phyloP scores from a whole-genome alignment of 2,113 vertebrate species.

The Cranoglanis bouderius region DNA sequence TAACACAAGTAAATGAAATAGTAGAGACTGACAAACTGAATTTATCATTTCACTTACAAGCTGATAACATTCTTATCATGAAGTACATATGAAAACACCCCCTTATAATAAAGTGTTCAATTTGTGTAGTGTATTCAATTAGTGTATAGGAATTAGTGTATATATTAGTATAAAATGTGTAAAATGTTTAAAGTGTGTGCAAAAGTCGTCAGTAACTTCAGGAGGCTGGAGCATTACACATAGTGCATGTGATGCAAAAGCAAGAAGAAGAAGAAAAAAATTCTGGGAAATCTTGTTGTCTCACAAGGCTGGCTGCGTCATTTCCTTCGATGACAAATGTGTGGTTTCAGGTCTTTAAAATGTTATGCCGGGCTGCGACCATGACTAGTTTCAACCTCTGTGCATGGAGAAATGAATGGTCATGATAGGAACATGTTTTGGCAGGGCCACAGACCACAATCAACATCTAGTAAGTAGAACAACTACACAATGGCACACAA shows the following conservation, averaged over 20 bases:
- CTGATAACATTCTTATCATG: background rate
- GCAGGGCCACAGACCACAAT: slow-evolving; percentile 59
- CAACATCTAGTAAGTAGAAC: slow-evolving; percentile 70
- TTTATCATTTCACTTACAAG: background rate
- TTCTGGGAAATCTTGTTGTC: slow-evolving; percentile 77
- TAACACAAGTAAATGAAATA: no score
- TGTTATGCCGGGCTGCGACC: slow-evolving; percentile 68
- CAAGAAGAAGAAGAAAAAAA: slow-evolving; percentile 61
- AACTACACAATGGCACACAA: background rate
- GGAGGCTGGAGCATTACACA: slow-evolving; percentile 52
- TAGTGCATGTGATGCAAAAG: slow-evolving; percentile 43
- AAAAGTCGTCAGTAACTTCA: slow-evolving; percentile 8
- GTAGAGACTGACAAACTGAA: background rate
- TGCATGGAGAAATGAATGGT: slow-evolving; percentile 71
- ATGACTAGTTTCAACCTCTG: slow-evolving; percentile 68
- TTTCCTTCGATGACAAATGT: slow-evolving; percentile 75
- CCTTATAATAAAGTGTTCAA: background rate
- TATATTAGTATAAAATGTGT: background rate
- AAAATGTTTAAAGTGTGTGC: background rate
- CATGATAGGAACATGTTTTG: slow-evolving; percentile 72
- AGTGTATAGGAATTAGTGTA: background rate
- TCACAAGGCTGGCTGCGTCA: slow-evolving; percentile 71
- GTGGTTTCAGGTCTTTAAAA: slow-evolving; percentile 73
- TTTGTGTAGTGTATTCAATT: background rate
- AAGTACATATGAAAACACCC: background rate